These are phyloP conservation scores for Euura lappo DNA, from an alignment of 1,140 invertebrate genomes.

Conservation along the genomic window DNA sequence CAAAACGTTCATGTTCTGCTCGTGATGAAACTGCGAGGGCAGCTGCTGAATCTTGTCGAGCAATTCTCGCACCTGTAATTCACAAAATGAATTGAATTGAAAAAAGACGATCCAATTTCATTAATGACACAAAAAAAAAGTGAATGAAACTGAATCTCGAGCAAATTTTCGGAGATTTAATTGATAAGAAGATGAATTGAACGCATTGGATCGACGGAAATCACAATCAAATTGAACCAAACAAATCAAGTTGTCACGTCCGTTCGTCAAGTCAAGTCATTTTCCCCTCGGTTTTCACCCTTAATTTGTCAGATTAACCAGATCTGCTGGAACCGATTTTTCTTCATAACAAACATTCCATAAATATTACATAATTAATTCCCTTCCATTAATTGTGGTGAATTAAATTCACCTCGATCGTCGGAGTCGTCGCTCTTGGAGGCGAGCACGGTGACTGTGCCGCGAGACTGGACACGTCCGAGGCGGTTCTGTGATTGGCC, in stretches of 20 bases:
- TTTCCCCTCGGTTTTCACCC: too few relatives aligned
- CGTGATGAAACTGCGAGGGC: slow-evolving; percentile 53
- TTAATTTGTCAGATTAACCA: too few relatives aligned
- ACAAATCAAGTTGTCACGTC: background rate
- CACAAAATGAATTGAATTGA: too few relatives aligned
- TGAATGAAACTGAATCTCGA: too few relatives aligned
- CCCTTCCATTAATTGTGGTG: too few relatives aligned
- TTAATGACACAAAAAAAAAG: too few relatives aligned
- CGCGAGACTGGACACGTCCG: slow-evolving; percentile 71
- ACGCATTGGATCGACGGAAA: background rate
- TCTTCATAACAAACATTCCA: too few relatives aligned
- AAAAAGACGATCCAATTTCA: too few relatives aligned
- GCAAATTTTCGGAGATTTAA: too few relatives aligned
- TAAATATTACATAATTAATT: too few relatives aligned
- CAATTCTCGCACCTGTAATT: slow-evolving; percentile 62
- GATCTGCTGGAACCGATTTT: too few relatives aligned
- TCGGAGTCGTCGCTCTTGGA: slow-evolving; percentile 78
- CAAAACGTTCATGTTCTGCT: slow-evolving; percentile 31
- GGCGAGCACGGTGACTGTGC: slow-evolving; percentile 72
- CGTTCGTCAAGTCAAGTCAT: background rate
- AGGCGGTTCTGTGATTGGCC: slow-evolving; percentile 66
- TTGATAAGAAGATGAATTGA: background rate
- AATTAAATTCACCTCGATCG: slow-evolving; percentile 62
- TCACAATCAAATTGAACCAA: too few relatives aligned
- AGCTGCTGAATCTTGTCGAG: slow-evolving; percentile 74